Conservation (phyloP, 2,888 invertebrate genomes). For the Leucophenga maculata region DNA sequence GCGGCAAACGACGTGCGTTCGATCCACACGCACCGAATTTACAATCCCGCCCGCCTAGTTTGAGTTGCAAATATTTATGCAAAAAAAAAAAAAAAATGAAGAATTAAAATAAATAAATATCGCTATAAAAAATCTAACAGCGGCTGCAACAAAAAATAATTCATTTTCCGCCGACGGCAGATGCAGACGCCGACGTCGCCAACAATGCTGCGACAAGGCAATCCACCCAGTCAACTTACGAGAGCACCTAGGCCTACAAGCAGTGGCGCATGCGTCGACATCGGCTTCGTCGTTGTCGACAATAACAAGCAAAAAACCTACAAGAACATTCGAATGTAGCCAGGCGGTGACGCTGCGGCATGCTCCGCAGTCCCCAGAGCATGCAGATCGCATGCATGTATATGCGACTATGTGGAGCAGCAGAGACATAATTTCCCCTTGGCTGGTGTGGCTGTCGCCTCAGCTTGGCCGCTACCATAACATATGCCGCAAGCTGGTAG, state of each 20-base stretch:
- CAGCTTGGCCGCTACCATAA: neutral
- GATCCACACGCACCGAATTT: slow-evolving; percentile 41
- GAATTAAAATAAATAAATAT: slow-evolving; percentile 43
- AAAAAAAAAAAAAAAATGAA: slow-evolving; percentile 48
- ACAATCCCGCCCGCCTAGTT: slow-evolving; percentile 40
- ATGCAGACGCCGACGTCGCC: slow-evolving; percentile 23
- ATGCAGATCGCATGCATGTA: slow-evolving; percentile 17
- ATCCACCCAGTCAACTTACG: slow-evolving; percentile 27
- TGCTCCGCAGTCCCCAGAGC: neutral
- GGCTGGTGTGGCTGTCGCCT: slow-evolving; percentile 13
- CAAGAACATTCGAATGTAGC: slow-evolving; percentile 18
- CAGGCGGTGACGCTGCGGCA: slow-evolving; percentile 21
- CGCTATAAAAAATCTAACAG: slow-evolving; percentile 29
- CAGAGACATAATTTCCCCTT: slow-evolving; percentile 19
- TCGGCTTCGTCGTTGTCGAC: neutral
- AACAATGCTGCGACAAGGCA: slow-evolving; percentile 19
- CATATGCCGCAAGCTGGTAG: neutral
- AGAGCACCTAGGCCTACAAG: slow-evolving; percentile 45
- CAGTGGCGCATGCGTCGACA: slow-evolving; percentile 23
- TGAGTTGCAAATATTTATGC: slow-evolving; percentile 60
- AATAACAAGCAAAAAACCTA: slow-evolving; percentile 15
- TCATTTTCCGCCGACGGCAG: slow-evolving; percentile 65
- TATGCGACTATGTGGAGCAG: slow-evolving; percentile 1
- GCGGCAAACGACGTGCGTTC: slow-evolving; percentile 43
- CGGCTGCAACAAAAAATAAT: slow-evolving; percentile 53